A percentile compares a stretch with the other conserved stretches of the same genome.
phyloP scores from a whole-genome alignment of 2,113 vertebrate genomes.

The Manacus vitellinus region DNA sequence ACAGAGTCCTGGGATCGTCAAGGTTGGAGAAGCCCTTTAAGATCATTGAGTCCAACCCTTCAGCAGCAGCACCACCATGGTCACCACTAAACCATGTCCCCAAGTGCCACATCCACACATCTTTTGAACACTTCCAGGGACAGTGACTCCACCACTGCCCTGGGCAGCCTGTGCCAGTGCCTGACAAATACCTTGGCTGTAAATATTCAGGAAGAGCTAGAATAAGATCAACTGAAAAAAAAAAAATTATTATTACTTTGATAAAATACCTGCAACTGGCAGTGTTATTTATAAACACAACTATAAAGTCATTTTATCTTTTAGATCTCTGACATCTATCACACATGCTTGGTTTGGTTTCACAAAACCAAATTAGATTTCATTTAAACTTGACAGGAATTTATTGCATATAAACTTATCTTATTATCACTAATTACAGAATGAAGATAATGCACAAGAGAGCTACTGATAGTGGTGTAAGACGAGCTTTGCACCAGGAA shows the following conservation, averaged over 20 bases:
- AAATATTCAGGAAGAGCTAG: neutral
- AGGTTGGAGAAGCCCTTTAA: neutral
- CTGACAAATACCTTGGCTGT: neutral
- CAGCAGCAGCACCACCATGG: neutral
- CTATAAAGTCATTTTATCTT: neutral
- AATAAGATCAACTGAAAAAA: neutral
- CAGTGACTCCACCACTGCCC: neutral
- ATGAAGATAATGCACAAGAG: neutral
- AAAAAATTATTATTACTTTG: neutral
- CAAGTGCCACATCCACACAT: neutral
- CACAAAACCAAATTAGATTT: neutral
- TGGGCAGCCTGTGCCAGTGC: neutral
- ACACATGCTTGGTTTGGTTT: neutral
- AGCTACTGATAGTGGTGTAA: neutral
- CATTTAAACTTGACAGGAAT: constrained; percentile 19
- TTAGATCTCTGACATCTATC: neutral
- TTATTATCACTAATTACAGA: constrained; percentile 45
- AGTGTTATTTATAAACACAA: neutral
- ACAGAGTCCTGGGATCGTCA: neutral
- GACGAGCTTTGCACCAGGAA: neutral
- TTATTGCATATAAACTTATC: neutral
- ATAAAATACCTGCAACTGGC: neutral
- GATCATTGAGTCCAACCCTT: neutral
- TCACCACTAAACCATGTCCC: neutral
- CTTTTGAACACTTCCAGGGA: neutral